Percentiles rank a stretch among this genome's conserved stretches.
Evolutionary conservation across 2,113 vertebrate genomes (phyloP).

Genomic region (Loxodonta africana): DNA sequence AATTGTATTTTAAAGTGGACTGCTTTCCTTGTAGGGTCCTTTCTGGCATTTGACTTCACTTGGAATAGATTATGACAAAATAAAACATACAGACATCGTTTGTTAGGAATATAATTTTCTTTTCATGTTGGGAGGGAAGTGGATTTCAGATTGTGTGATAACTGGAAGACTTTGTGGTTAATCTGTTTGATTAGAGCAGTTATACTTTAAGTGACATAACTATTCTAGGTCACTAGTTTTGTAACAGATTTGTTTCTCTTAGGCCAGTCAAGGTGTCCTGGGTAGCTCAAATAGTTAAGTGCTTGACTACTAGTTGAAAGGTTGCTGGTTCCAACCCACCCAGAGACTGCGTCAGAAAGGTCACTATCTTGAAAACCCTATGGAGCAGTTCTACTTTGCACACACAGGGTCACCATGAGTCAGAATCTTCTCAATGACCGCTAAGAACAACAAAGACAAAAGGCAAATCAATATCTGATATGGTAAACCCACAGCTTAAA

Average conservation of each 20-base stretch:
- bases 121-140: background rate
- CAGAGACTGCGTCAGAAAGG: too few species aligned
- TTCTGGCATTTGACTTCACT: background rate
- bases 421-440: background rate
- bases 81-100: background rate
- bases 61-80: background rate
- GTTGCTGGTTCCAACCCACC: background rate
- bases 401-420: background rate
- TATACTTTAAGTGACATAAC: background rate
- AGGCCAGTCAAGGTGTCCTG: background rate
- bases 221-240: background rate
- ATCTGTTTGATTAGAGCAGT: background rate
- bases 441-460: background rate
- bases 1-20: background rate
- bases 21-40: background rate
- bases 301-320: background rate
- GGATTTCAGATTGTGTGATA: background rate
- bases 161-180: background rate
- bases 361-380: background rate
- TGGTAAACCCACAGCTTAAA: background rate
- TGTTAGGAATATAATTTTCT: background rate
- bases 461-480: background rate
- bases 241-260: conserved; percentile 19
- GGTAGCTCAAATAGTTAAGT: background rate
- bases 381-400: background rate